These are phyloP conservation scores for Epistrophe grossulariae DNA, from an alignment of 2,888 invertebrate genomes.

Conservation along the genomic window DNA sequence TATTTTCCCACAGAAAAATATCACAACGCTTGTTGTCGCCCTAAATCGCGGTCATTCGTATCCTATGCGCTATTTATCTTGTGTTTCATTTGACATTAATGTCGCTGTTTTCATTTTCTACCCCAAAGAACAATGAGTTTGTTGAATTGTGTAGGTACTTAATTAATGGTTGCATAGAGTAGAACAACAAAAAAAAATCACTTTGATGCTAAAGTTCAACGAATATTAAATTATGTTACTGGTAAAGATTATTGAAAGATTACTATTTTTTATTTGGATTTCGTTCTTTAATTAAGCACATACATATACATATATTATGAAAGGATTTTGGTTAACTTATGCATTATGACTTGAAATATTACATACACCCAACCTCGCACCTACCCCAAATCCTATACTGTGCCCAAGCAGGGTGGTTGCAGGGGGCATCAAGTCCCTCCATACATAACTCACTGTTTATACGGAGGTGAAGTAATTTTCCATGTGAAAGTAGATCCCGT, in stretches of 20 bases:
- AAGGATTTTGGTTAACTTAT: no score
- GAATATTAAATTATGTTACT: not conserved
- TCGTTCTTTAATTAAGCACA: not conserved
- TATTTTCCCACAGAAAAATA: conserved; percentile 3
- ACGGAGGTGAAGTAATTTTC: no score
- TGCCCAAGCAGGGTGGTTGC: no score
- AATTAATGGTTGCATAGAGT: not conserved
- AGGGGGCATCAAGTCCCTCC: no score
- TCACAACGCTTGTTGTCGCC: not conserved
- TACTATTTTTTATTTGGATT: not conserved
- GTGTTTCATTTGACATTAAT: conserved; percentile 34
- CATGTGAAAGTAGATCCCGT: no score
- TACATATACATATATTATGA: no score
- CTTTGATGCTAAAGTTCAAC: conserved; percentile 2
- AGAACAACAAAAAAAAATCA: not conserved
- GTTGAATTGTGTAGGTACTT: not conserved
- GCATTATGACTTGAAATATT: no score
- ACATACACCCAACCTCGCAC: no score
- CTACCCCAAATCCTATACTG: no score
- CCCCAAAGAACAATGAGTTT: not conserved
- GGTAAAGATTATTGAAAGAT: not conserved
- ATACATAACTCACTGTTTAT: no score
- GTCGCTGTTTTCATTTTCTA: conserved; percentile 40
- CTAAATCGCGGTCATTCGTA: conserved; percentile 12
- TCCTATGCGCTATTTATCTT: conserved; percentile 19